Base-by-base conservation (phyloP, 2,888 invertebrate genomes). In the Aspidiotus rigidus region DNA sequence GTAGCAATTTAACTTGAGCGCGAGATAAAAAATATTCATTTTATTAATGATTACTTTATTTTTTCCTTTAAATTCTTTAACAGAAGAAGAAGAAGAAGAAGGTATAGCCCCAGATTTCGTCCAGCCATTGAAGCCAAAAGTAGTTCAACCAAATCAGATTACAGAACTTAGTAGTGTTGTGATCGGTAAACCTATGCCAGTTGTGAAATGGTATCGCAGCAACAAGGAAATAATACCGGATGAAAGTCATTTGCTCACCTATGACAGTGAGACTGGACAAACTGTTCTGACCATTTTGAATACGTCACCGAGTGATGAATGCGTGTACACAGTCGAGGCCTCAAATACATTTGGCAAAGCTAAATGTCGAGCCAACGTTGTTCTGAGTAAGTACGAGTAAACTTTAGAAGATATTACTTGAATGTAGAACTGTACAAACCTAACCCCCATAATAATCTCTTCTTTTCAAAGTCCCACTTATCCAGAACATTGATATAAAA, bases 291-390 rank as follows among this genome's bases (percentile, higher is more conserved):
- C 83, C 71, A 82, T 90, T 62, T 76, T 83, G 10, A 83, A 87
- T 75, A 84, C 87, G 44, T 82, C 81, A 3, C 78, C 83, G 2
- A 83, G 86, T 73, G 88, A 89, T 75, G 85, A 86, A 74, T 83
- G 84, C 1, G 81, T 86, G 69, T 89, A 86, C 77, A 83, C 84
- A 55, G 85, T 89, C 59, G 81, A 83, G 76, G 90, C 89, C 7
- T 82, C 83, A 70, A 90, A 90, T 77, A 82, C 84, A 75, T 86
- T 85, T 75, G 90, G 90, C 7, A 82, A 83, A 71, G 88, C 88
- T 2, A 83, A 87, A 76, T 88, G 87, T 75, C 82, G 86, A 75
- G 86, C 89, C 8, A 88, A 89, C 77, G 81, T 90, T 44, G 79
- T 87, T 55, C 82, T 86, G 62, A 82, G 81, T 75, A 80, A 74